Evolutionary conservation across 2,888 invertebrate genomes (phyloP).

Genomic region (Troides aeacus): DNA sequence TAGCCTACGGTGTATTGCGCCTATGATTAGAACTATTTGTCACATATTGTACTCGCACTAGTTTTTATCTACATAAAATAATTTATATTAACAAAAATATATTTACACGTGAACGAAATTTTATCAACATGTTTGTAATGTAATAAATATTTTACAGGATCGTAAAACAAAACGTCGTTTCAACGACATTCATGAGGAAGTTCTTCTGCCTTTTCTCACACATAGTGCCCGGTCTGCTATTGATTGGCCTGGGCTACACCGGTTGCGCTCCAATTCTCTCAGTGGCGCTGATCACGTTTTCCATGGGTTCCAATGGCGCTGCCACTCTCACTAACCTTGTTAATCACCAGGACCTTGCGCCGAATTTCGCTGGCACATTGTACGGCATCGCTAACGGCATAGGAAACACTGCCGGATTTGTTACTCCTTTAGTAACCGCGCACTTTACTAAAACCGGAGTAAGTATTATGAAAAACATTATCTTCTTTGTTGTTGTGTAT

Average conservation of each 20-base stretch:
- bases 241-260: constrained; percentile 79
- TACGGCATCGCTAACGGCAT: constrained; percentile 89
- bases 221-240: constrained; percentile 73
- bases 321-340: constrained; percentile 82
- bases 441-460: constrained; percentile 81
- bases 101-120: no score
- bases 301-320: constrained; percentile 84
- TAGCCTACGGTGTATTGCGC: no score
- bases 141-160: constrained; percentile 59
- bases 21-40: no score
- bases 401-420: constrained; percentile 85
- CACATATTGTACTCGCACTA: no score
- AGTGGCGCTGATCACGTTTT: constrained; percentile 83
- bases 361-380: constrained; percentile 87
- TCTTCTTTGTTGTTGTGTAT: background rate
- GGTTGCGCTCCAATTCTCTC: constrained; percentile 83
- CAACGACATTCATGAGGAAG: constrained; percentile 81
- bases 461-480: constrained; percentile 42
- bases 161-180: constrained; percentile 67
- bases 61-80: no score
- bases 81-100: no score
- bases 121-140: constrained; percentile 15
- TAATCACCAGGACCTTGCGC: constrained; percentile 87
- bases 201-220: constrained; percentile 83
- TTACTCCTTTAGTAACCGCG: constrained; percentile 86